phyloP scores from a whole-genome alignment of 2,113 vertebrate genomes.

The Cettia cetti region DNA sequence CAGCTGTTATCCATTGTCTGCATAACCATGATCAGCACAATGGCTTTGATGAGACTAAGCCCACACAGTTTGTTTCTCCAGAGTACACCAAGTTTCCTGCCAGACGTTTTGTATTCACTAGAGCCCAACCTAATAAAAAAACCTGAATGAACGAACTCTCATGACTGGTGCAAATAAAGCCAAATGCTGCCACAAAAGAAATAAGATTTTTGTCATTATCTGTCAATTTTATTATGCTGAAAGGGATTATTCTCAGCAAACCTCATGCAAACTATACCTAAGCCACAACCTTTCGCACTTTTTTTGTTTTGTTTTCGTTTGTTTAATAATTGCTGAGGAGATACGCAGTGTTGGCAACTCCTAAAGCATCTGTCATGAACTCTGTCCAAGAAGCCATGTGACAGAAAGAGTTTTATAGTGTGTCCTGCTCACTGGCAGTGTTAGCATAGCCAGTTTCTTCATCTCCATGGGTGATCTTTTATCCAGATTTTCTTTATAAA shows the following conservation, averaged over 20 bases:
- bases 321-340: background rate
- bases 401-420: background rate
- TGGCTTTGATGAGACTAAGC: conserved; percentile 54
- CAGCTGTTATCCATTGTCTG: conserved; percentile 11
- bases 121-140: conserved; percentile 1
- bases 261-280: background rate
- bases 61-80: conserved; percentile 15
- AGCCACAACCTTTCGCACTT: background rate
- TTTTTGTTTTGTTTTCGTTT: background rate
- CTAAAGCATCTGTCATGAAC: background rate
- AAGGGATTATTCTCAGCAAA: background rate
- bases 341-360: background rate
- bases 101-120: background rate
- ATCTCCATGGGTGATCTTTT: background rate
- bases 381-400: background rate
- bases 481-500: background rate
- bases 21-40: conserved; percentile 32
- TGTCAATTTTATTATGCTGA: background rate
- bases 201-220: background rate
- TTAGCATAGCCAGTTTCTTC: background rate
- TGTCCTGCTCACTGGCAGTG: background rate
- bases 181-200: conserved; percentile 8
- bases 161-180: conserved; percentile 35
- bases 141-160: background rate
- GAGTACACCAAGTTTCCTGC: conserved; percentile 15